These are phyloP conservation scores for Xenopus laevis DNA, from an alignment of 2,113 vertebrate genomes.

Conservation along the genomic window DNA sequence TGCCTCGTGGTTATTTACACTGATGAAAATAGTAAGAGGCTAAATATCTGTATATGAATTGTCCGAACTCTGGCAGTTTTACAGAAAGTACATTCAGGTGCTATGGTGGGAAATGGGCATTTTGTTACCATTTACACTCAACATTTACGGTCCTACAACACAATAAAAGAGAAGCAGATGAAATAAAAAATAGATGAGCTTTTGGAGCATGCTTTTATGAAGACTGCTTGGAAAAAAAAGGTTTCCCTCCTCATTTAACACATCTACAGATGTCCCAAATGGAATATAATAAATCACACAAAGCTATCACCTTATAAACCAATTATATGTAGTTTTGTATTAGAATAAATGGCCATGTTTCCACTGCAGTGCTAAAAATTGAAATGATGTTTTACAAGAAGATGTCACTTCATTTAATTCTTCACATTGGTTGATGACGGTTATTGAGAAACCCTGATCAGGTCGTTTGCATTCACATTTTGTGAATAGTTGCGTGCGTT, in stretches of 20 bases:
- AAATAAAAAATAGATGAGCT: constrained; percentile 8
- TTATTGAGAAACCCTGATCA: background rate
- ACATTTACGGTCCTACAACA: background rate
- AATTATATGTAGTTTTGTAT: background rate
- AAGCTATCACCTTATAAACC: constrained; percentile 10
- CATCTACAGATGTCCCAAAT: background rate
- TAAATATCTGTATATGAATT: constrained; percentile 18
- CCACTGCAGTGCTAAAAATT: constrained; percentile 2
- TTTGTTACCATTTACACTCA: constrained; percentile 9
- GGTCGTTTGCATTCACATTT: constrained; percentile 11
- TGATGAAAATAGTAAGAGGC: constrained; percentile 9
- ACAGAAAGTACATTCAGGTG: constrained; percentile 41
- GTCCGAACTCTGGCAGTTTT: background rate
- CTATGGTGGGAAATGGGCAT: constrained; percentile 29
- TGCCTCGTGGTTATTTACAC: constrained; percentile 17
- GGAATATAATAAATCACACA: constrained; percentile 1
- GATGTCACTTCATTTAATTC: background rate
- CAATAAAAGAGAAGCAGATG: background rate
- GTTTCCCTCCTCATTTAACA: background rate
- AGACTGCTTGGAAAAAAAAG: background rate
- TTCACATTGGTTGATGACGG: constrained; percentile 9
- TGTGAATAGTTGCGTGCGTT: constrained; percentile 4
- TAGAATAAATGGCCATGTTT: constrained; percentile 9
- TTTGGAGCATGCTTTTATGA: constrained; percentile 8
- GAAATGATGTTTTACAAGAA: background rate